These are phyloP conservation scores for Hyaena hyaena DNA, from an alignment of 2,113 vertebrate species.

Conservation along the genomic window DNA sequence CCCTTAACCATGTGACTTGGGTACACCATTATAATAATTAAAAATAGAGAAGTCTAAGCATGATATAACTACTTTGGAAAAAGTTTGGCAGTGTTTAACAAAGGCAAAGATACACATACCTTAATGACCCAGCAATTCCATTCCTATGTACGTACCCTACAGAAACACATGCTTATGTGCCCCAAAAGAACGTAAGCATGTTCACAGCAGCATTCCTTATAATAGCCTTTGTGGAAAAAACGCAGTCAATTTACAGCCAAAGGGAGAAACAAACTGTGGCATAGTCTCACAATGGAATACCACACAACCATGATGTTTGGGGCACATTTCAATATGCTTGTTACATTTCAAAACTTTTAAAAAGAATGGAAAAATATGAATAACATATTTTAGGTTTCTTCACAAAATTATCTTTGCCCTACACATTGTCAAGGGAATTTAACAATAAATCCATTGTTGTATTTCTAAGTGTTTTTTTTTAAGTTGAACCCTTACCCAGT, in stretches of 20 bases:
- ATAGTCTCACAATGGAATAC: background rate
- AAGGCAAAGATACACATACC: background rate
- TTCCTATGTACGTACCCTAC: background rate
- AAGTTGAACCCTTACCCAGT: background rate
- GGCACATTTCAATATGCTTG: background rate
- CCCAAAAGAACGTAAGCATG: background rate
- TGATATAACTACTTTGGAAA: slow-evolving; percentile 15
- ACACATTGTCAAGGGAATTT: background rate
- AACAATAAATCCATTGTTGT: background rate
- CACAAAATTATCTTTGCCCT: slow-evolving; percentile 24
- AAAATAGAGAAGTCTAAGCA: slow-evolving; percentile 29
- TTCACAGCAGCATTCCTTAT: background rate
- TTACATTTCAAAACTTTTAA: background rate
- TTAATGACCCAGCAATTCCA: slow-evolving; percentile 4
- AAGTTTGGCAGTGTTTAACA: background rate
- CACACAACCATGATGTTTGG: background rate
- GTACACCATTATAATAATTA: slow-evolving; percentile 59
- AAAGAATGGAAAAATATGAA: background rate
- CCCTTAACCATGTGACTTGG: slow-evolving; percentile 25
- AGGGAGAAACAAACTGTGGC: background rate
- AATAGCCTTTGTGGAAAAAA: background rate
- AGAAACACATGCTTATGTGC: background rate
- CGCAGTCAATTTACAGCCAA: background rate
- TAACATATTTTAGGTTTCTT: slow-evolving; percentile 10
- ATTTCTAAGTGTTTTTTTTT: background rate